Conservation (phyloP, 1,140 invertebrate genomes). For the Venturia canescens region DNA sequence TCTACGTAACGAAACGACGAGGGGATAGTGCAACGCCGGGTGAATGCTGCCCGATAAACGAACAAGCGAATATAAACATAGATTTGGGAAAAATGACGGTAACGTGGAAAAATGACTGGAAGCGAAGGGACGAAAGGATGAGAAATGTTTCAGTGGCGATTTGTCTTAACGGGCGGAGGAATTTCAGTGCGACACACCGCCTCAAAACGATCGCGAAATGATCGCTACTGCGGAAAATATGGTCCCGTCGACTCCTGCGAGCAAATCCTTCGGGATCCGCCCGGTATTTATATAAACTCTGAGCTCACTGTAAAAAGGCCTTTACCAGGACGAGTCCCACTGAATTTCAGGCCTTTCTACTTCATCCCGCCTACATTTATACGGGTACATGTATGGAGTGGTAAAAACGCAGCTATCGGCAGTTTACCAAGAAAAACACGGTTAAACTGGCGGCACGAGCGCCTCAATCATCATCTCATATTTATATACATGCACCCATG, state of each 20-base stretch:
- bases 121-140: background rate
- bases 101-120: background rate
- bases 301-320: no score
- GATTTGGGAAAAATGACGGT: no score
- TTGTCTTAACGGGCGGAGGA: constrained; percentile 27
- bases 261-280: background rate
- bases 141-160: constrained; percentile 21
- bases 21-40: no score
- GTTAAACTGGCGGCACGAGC: constrained; percentile 35
- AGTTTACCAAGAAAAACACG: constrained; percentile 25
- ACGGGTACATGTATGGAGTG: background rate
- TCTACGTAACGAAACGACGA: no score
- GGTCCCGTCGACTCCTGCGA: background rate
- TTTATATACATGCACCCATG: background rate
- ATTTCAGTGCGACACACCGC: background rate
- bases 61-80: background rate
- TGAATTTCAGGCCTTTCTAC: no score
- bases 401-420: constrained; percentile 4
- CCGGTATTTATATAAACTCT: background rate
- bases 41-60: background rate
- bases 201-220: constrained; percentile 15
- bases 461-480: constrained; percentile 38
- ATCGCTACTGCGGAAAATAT: background rate
- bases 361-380: background rate
- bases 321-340: no score